phyloP scores from a whole-genome alignment of 2,797 vertebrate species.

The Anableps anableps region DNA sequence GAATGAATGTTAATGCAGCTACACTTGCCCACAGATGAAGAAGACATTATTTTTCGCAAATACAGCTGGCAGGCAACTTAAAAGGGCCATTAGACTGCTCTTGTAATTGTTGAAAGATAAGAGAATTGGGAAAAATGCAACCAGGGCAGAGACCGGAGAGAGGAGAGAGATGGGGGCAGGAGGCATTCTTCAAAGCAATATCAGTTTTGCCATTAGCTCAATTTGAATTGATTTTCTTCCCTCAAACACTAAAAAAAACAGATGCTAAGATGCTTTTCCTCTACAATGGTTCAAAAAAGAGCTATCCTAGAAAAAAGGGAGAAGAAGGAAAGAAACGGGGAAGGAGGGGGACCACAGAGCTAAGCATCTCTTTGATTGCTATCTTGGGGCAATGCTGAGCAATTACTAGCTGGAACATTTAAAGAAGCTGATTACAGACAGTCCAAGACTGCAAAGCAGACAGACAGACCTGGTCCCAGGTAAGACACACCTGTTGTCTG shows the following conservation, averaged over 20 bases:
- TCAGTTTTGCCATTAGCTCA: conserved; percentile 83
- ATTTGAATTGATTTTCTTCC: conserved; percentile 79
- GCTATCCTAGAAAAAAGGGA: conserved; percentile 23
- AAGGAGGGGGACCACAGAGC: conserved; percentile 74
- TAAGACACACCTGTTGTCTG: conserved; percentile 58
- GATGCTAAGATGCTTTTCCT: conserved; percentile 76
- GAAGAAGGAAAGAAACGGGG: conserved; percentile 33
- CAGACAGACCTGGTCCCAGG: conserved; percentile 67
- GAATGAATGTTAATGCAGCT: conserved; percentile 61
- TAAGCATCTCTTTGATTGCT: conserved; percentile 90
- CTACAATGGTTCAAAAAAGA: conserved; percentile 57
- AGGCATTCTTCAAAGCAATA: conserved; percentile 82
- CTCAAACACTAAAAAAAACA: conserved; percentile 74
- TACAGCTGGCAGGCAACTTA: conserved; percentile 82
- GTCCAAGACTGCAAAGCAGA: conserved; percentile 72
- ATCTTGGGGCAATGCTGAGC: conserved; percentile 86
- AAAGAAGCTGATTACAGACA: conserved; percentile 86
- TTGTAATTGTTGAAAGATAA: conserved; percentile 84
- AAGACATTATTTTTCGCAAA: conserved; percentile 74
- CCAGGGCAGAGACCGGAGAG: conserved; percentile 59
- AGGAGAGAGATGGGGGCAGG: conserved; percentile 6
- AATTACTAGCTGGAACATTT: conserved; percentile 89
- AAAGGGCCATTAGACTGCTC: conserved; percentile 81
- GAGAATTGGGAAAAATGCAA: conserved; percentile 71
- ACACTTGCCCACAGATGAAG: conserved; percentile 73